Base-by-base conservation (phyloP, 2,888 invertebrate species). In the Folsomia manolachei region DNA sequence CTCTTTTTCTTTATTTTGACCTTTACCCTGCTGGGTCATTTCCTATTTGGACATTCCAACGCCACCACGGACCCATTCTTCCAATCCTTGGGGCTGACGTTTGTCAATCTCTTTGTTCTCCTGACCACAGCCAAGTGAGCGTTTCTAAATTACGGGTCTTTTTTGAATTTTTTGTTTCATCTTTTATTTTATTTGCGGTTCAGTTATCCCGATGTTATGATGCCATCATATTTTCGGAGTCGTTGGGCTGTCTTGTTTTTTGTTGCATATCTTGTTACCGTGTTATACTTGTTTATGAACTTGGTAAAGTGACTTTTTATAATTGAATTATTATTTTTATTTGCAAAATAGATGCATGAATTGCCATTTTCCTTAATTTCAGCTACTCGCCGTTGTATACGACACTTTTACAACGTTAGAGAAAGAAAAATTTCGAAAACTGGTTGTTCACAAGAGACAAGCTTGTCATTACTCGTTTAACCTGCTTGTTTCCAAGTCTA, bases 131-230 rank as follows among this genome's bases (percentile, higher is more conserved):
- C 94, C 73, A 95, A 95, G 93, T 94, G 85, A 88, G 91, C 87
- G 1, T n/a, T 21, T 26, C 19, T 60, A 21, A 52, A 52, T 52
- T 14, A 27, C 14, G 67, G 70, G 27, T 39, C 39, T n/a, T 65
- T 70, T 27, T 67, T 61, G 27, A 64, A 24, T 66, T 62, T 62
- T 63, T 24, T 52, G 62, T n/a, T n/a, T n/a, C n/a, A n/a, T n/a
- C n/a, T n/a, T n/a, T n/a, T n/a, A n/a, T n/a, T n/a, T n/a, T n/a
- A n/a, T n/a, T n/a, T n/a, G n/a, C n/a, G n/a, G n/a, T n/a, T n/a
- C n/a, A 94, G 93, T 85, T 94, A 91, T 85, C 94, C 94, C 1
- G 94, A 94, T 84, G 93, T 95, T 23, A 94, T 94, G 94, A 94
- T 94, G 94, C 93, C 92, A 2, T 90, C 93, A 0, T 94, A 93